Percentiles rank a stretch among this genome's conserved stretches.
Evolutionary conservation across 1,140 invertebrate genomes (phyloP).

Genomic region (Eciton burchellii): DNA sequence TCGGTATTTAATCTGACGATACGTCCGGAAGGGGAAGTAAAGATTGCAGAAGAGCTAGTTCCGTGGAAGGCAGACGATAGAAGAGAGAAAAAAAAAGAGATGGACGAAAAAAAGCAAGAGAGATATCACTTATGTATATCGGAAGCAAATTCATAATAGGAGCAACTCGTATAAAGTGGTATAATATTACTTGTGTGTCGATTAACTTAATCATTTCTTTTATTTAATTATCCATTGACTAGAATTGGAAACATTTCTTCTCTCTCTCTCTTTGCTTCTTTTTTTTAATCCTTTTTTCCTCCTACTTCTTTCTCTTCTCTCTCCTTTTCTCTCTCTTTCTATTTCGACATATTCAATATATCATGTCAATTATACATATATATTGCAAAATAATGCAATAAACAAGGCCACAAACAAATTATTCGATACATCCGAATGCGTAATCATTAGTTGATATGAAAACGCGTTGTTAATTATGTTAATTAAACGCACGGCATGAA

Average conservation of each 20-base stretch:
- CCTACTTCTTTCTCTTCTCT: too few species aligned
- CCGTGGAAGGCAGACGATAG: not conserved
- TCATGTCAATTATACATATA: too few species aligned
- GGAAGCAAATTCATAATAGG: not conserved
- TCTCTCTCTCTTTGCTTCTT: too few species aligned
- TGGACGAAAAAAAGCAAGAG: not conserved
- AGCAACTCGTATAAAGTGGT: not conserved
- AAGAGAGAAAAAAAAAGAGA: not conserved
- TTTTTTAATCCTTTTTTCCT: too few species aligned
- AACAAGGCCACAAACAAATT: too few species aligned
- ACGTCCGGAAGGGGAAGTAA: not conserved
- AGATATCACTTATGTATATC: constrained; percentile 6
- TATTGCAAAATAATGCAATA: not conserved
- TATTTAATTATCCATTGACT: too few species aligned
- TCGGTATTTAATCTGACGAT: constrained; percentile 41
- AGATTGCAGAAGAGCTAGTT: constrained; percentile 20
- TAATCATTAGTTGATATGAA: constrained; percentile 16
- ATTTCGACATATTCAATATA: too few species aligned
- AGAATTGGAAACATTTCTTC: too few species aligned
- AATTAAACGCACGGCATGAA: constrained; percentile 30
- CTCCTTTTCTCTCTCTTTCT: too few species aligned
- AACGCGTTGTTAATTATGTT: constrained; percentile 38
- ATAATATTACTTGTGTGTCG: not conserved
- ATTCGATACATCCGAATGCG: constrained; percentile 19
- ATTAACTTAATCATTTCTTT: not conserved